Conservation (phyloP, 2,113 vertebrate species). For the Proterorhinus semilunaris region DNA sequence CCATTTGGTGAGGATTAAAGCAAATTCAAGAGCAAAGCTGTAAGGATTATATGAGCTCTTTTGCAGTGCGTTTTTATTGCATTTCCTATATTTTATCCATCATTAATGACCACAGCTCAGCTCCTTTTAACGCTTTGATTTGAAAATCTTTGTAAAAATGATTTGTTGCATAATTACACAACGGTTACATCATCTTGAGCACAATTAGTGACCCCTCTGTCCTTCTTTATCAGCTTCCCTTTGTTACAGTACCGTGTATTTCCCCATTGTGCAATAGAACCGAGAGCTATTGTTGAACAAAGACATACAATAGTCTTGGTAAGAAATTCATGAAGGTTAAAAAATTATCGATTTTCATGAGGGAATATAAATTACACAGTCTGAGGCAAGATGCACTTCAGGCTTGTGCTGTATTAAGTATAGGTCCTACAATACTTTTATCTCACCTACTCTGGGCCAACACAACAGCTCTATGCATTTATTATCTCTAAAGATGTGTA, state of each 20-base stretch:
- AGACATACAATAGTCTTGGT: not conserved
- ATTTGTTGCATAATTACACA: slow-evolving; percentile 30
- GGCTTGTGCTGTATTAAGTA: too few relatives aligned
- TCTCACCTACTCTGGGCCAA: too few relatives aligned
- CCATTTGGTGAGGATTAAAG: slow-evolving; percentile 2
- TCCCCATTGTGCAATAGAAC: slow-evolving; percentile 4
- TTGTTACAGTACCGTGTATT: slow-evolving; percentile 15
- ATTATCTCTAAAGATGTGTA: too few relatives aligned
- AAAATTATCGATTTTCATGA: not conserved
- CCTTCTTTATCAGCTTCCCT: slow-evolving; percentile 5
- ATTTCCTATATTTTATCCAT: slow-evolving; percentile 1
- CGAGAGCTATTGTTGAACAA: not conserved
- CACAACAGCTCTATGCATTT: too few relatives aligned
- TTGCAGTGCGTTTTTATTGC: not conserved
- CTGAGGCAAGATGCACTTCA: too few relatives aligned
- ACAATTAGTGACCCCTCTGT: slow-evolving; percentile 22
- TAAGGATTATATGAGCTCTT: not conserved
- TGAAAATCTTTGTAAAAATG: slow-evolving; percentile 3
- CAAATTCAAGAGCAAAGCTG: not conserved
- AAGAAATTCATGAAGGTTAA: not conserved
- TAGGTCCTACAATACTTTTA: too few relatives aligned
- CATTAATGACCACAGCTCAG: not conserved
- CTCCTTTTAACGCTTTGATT: slow-evolving; percentile 15
- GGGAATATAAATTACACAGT: too few relatives aligned
- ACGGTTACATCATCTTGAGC: slow-evolving; percentile 37